A percentile compares a stretch with the other conserved stretches of the same genome.
Conservation (phyloP, 2,113 vertebrate genomes). For the Isichthys henryi region DNA sequence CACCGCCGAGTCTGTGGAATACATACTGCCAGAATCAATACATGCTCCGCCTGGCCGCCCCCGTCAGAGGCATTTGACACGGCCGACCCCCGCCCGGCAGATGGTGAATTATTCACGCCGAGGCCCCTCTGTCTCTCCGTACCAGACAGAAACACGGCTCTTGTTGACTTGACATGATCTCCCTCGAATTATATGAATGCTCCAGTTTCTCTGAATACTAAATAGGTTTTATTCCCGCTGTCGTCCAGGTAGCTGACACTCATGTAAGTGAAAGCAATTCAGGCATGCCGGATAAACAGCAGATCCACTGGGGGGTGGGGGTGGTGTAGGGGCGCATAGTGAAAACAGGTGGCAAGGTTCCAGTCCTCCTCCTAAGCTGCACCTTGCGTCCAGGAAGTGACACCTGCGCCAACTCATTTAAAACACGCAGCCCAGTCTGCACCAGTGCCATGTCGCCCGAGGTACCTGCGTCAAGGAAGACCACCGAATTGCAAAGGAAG, state of each 20-base stretch:
- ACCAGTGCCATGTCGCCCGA: neutral
- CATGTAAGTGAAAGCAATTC: neutral
- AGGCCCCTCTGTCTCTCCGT: neutral
- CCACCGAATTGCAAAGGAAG: neutral
- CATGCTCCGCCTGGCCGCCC: neutral
- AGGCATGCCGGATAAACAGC: neutral
- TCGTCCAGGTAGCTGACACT: neutral
- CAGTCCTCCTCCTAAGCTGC: neutral
- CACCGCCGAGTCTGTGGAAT: too few relatives aligned
- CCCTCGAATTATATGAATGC: conserved; percentile 10
- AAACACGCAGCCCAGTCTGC: neutral
- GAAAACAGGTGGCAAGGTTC: neutral
- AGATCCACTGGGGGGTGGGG: neutral
- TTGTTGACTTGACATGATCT: conserved; percentile 14
- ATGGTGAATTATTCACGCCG: conserved; percentile 14
- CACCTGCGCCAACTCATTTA: neutral
- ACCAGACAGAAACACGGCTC: neutral
- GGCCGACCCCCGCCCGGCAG: conserved; percentile 1
- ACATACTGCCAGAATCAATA: neutral
- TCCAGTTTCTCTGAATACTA: neutral
- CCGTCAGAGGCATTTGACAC: neutral
- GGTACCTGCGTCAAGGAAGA: neutral
- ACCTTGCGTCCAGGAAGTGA: neutral
- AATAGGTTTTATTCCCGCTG: neutral
- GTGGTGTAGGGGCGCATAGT: neutral